Conservation (phyloP, 2,888 invertebrate species). For the Neelides folsomi region DNA sequence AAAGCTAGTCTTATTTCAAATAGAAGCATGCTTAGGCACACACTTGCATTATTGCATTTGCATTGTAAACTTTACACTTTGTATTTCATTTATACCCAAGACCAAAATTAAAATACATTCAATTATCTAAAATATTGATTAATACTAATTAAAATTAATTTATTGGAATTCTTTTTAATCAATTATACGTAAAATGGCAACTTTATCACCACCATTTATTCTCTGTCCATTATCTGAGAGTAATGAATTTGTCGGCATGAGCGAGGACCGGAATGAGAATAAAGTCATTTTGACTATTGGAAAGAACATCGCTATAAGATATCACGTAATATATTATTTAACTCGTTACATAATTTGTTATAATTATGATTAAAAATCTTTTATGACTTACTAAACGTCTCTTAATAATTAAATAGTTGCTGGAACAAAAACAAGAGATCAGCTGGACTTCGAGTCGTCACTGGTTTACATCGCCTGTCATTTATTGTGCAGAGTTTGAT, state of each 20-base stretch:
- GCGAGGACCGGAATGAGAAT: conserved; percentile 14
- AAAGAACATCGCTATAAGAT: conserved; percentile 29
- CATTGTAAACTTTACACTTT: no score
- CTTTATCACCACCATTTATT: conserved; percentile 27
- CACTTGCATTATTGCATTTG: no score
- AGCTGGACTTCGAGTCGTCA: conserved; percentile 27
- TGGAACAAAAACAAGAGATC: conserved; percentile 28
- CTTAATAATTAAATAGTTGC: conserved; percentile 11
- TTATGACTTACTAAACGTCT: neutral
- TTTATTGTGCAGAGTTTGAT: conserved; percentile 23
- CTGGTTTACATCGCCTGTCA: conserved; percentile 29
- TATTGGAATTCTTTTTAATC: neutral
- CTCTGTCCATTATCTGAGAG: conserved; percentile 27
- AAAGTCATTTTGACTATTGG: conserved; percentile 25
- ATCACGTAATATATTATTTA: conserved; percentile 21
- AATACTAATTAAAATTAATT: no score
- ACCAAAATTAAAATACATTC: no score
- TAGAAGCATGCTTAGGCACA: no score
- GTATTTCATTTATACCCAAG: no score
- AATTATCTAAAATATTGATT: no score
- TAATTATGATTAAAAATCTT: neutral
- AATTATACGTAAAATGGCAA: conserved; percentile 13
- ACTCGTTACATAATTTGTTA: neutral
- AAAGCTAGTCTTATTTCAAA: no score
- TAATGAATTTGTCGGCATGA: conserved; percentile 23